Conservation (phyloP, 1,140 invertebrate species). For the Leptinotarsa defecta region DNA sequence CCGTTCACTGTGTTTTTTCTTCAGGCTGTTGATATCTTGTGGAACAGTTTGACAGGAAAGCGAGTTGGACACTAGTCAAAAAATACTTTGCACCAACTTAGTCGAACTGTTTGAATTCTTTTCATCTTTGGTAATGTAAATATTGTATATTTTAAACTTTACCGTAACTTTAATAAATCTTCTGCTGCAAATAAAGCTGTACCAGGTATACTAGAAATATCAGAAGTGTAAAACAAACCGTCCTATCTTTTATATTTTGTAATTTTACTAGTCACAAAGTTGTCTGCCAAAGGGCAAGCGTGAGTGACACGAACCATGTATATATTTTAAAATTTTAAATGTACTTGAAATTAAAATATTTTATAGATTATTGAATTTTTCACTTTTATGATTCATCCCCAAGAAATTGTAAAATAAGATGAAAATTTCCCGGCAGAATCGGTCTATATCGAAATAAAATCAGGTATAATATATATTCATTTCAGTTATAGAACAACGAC, state of each 20-base stretch:
- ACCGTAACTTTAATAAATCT: background rate
- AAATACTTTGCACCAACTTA: constrained; percentile 3
- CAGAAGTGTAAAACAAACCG: constrained; percentile 5
- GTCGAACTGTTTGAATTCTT: background rate
- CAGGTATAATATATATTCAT: too few relatives aligned
- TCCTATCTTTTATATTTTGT: constrained; percentile 4
- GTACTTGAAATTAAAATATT: background rate
- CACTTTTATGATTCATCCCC: background rate
- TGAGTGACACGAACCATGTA: constrained; percentile 8
- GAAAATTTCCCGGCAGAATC: too few relatives aligned
- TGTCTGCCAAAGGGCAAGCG: background rate
- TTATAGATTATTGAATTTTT: background rate
- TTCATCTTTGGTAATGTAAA: background rate
- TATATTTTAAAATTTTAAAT: constrained; percentile 1
- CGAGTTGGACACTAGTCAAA: background rate
- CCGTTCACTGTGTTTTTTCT: too few relatives aligned
- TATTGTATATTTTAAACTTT: background rate
- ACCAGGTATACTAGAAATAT: background rate
- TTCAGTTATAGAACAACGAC: too few relatives aligned
- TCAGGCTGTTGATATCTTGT: too few relatives aligned
- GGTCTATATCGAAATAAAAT: too few relatives aligned
- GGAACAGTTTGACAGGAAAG: too few relatives aligned
- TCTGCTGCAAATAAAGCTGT: background rate
- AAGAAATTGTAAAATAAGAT: too few relatives aligned
- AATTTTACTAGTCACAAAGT: constrained; percentile 6